Evolutionary conservation across 2,888 invertebrate genomes (phyloP).

Genomic region (Hetaerina titia): DNA sequence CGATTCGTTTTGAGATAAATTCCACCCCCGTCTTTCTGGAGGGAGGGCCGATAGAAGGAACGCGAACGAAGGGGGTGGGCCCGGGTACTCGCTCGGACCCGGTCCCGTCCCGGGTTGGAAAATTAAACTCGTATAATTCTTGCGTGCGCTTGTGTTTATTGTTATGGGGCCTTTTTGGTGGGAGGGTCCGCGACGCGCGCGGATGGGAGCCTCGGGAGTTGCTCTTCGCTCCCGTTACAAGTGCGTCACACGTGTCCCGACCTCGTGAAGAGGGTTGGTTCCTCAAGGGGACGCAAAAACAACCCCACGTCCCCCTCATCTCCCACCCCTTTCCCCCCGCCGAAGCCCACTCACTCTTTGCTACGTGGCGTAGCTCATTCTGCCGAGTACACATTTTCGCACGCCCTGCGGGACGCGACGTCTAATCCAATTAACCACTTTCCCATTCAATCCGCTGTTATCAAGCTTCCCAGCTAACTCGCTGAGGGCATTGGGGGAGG

Average conservation of each 20-base stretch:
- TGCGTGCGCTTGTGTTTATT: too few relatives aligned
- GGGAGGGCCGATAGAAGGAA: neutral
- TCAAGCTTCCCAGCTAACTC: neutral
- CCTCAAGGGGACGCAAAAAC: too few relatives aligned
- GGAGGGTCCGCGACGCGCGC: too few relatives aligned
- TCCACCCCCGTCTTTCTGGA: neutral
- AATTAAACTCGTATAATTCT: too few relatives aligned
- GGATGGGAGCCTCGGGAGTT: too few relatives aligned
- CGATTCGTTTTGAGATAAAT: neutral
- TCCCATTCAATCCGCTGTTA: constrained; percentile 11
- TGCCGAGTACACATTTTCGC: neutral
- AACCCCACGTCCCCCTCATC: too few relatives aligned
- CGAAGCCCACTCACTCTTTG: too few relatives aligned
- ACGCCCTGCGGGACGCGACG: neutral
- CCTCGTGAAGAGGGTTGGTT: too few relatives aligned
- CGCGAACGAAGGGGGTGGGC: neutral
- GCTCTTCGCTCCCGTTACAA: too few relatives aligned
- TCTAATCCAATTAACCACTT: constrained; percentile 20
- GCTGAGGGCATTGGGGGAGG: neutral
- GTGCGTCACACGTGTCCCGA: too few relatives aligned
- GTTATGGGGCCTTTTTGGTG: too few relatives aligned
- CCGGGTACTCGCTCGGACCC: neutral
- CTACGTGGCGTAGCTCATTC: neutral
- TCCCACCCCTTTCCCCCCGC: too few relatives aligned
- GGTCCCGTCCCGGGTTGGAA: neutral